These are phyloP conservation scores for Harpalus rubripes DNA, from an alignment of 2,888 invertebrate species.

Conservation along the genomic window DNA sequence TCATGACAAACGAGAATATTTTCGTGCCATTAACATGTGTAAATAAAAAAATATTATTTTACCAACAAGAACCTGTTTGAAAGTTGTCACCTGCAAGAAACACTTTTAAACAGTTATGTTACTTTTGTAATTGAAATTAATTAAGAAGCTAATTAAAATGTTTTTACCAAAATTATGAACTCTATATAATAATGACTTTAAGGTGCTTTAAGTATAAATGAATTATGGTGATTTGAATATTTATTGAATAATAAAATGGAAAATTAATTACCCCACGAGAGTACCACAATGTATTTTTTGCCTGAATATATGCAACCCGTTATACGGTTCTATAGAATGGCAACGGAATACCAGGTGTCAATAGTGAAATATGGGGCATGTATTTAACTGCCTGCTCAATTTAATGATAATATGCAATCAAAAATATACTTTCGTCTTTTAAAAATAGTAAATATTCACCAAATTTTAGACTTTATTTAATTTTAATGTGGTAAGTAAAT, in stretches of 20 bases:
- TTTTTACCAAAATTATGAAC: slow-evolving; percentile 5
- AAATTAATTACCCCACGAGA: too few relatives aligned
- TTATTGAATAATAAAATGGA: background rate
- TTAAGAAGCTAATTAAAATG: background rate
- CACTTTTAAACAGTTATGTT: background rate
- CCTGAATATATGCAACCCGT: background rate
- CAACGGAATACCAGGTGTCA: background rate
- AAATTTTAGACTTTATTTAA: too few relatives aligned
- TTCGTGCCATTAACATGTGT: background rate
- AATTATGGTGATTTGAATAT: background rate
- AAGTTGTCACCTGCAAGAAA: slow-evolving; percentile 10
- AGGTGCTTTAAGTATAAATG: background rate
- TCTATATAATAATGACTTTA: background rate
- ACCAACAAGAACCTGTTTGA: slow-evolving; percentile 50
- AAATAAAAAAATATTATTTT: slow-evolving; percentile 36
- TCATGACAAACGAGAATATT: slow-evolving; percentile 5
- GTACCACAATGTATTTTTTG: too few relatives aligned
- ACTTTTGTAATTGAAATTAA: background rate
- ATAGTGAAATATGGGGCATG: too few relatives aligned
- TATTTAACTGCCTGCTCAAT: too few relatives aligned
- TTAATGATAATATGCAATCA: too few relatives aligned
- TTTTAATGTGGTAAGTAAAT: too few relatives aligned
- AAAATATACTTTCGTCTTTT: too few relatives aligned
- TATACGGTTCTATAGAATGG: background rate
- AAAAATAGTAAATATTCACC: too few relatives aligned